Evolutionary conservation across 2,888 invertebrate species (phyloP), one percentile per base, ranked within the genome.

Genomic region (Cremastinae sp.): DNA sequence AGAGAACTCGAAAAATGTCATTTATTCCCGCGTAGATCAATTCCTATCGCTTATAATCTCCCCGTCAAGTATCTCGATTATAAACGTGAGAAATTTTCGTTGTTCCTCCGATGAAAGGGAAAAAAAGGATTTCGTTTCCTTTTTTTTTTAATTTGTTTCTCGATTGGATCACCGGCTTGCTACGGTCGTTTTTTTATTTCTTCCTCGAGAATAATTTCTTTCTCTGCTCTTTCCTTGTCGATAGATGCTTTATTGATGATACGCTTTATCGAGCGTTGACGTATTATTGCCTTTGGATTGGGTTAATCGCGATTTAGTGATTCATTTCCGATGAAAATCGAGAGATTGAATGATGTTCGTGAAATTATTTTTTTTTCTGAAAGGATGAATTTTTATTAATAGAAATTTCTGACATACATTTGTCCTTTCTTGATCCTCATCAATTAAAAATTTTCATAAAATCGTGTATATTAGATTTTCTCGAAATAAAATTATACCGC

Each of bases 201-300:
- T 41, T 41, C 9, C 28, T 28, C 28, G 28, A 28, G 28, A 28
- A 28, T 28, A 28, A 3, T 28, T 28, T 28, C 5, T 79, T 39
- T 51, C 66, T 81, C 79, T 79, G 9, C 83, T 28, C 2, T 5
- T 28, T 28, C 28, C 28, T n/a, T n/a, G n/a, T n/a, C n/a, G n/a
- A 86, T 87, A 86, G 86, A 87, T 87, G 86, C 82, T 85, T 86
- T 86, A 87, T 88, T 86, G 86, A 85, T 86, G 86, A 88, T 88
- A 86, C 88, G 87, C n/a, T n/a, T n/a, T n/a, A n/a, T n/a, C n/a
- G n/a, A n/a, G n/a, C n/a, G n/a, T n/a, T n/a, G n/a, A n/a, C n/a
- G n/a, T n/a, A n/a, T n/a, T n/a, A n/a, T n/a, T n/a, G n/a, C n/a
- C n/a, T n/a, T n/a, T n/a, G n/a, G n/a, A n/a, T n/a, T n/a, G n/a